Base-by-base conservation (phyloP, 2,113 vertebrate genomes). In the Phalacrocorax brasilianus region DNA sequence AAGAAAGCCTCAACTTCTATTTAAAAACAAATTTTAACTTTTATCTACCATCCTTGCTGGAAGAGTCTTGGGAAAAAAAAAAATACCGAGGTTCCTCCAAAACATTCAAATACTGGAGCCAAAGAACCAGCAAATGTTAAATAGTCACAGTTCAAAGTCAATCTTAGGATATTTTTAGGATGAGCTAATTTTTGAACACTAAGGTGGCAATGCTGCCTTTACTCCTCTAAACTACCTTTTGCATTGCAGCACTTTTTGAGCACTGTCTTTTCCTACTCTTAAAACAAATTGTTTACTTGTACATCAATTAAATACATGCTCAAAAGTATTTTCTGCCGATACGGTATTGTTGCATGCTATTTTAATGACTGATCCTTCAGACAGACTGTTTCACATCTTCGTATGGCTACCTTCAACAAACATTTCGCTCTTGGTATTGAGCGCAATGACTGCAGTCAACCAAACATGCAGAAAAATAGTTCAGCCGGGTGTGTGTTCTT, bases 401-500 rank as follows among this genome's bases (percentile, higher is more conserved):
- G 7, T 96, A 89, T 12, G 8, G 95, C 94, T 88, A 95, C 59
- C 81, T 95, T 94, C 91, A 81, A 87, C 87, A 95, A 93, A 56
- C 85, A 84, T 62, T 92, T 97, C 72, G 74, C 65, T 95, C 50
- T 68, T 94, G 35, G 53, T 97, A 93, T 79, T 90, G 91, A 97
- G 91, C 22, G 33, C 95, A 96, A 95, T 26, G 91, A 97, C 89
- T 96, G 94, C 94, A 96, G 92, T 94, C 95, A 95, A 97, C 88
- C 85, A 96, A 97, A 98, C 83, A 96, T 40, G 89, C 96, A 97
- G 91, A 97, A 97, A 98, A 97, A 97, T 89, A 97, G 97, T 98
- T 98, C 96, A 97, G 91, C 92, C 40, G 97, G 93, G 97, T 98
- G 94, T 96, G 96, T 97, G 96, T 97, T 98, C 97, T 98, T 98